phyloP scores from a whole-genome alignment of 2,113 vertebrate species.

The Paradisaea rubra region DNA sequence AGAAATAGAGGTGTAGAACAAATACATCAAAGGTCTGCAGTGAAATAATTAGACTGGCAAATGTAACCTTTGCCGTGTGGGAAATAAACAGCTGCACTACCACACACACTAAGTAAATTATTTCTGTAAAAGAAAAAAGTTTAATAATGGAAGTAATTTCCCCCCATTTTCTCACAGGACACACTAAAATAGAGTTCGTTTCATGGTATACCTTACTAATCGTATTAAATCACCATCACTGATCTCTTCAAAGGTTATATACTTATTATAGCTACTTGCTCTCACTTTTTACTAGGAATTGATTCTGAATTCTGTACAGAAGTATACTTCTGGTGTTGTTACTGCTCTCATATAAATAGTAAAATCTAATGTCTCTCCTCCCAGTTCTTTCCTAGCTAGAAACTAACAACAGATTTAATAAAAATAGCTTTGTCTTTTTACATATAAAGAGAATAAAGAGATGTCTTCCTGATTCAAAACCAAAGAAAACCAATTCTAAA shows the following conservation, averaged over 20 bases:
- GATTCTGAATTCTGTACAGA: not conserved
- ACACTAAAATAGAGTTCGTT: not conserved
- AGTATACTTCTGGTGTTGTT: not conserved
- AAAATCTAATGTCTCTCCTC: not conserved
- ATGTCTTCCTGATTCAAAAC: not conserved
- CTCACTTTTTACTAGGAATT: not conserved
- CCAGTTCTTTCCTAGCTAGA: not conserved
- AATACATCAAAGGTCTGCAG: not conserved
- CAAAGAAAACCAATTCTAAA: not conserved
- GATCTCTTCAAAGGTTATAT: not conserved
- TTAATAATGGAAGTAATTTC: not conserved
- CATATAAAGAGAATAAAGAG: not conserved
- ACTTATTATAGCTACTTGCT: not conserved
- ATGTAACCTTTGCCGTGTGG: not conserved
- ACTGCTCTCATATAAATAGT: not conserved
- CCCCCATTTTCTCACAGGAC: not conserved
- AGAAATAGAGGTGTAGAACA: not conserved
- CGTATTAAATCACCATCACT: not conserved
- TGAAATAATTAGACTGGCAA: not conserved
- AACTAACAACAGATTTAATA: not conserved
- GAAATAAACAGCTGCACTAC: not conserved
- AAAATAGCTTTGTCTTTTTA: not conserved
- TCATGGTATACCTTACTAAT: not conserved
- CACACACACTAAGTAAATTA: not conserved
- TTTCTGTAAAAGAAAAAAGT: not conserved